Conservation (phyloP, 2,113 vertebrate species). For the Procavia capensis region DNA sequence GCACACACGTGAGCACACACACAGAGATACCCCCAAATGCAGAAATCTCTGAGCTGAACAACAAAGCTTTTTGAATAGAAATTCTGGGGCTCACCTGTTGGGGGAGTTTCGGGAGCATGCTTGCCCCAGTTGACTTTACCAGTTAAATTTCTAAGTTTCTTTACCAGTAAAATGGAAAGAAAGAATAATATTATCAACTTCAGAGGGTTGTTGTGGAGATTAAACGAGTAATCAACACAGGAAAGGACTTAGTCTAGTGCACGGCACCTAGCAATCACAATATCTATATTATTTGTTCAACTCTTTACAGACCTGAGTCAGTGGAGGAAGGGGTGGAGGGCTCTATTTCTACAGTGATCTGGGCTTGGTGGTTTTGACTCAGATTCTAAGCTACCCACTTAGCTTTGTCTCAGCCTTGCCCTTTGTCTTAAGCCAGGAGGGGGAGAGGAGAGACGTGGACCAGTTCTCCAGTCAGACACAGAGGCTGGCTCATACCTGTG, state of each 20-base stretch:
- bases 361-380: not conserved
- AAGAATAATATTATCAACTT: not conserved
- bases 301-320: not conserved
- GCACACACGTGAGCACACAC: not conserved
- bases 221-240: not conserved
- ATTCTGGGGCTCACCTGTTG: not conserved
- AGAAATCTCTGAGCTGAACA: constrained; percentile 18
- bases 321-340: too few species aligned
- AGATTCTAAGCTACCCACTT: not conserved
- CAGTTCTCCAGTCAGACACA: not conserved
- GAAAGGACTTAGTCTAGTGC: not conserved
- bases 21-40: not conserved
- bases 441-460: not conserved
- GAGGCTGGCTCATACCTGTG: not conserved
- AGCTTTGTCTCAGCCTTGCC: not conserved
- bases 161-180: constrained; percentile 39
- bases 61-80: not conserved
- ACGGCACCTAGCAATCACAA: not conserved
- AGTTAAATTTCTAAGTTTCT: constrained; percentile 45
- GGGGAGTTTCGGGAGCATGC: not conserved
- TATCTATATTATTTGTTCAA: not conserved
- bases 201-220: not conserved
- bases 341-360: not conserved
- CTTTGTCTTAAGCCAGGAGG: not conserved
- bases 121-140: not conserved